A percentile compares a stretch with the other conserved stretches of the same genome.
Evolutionary conservation across 2,888 invertebrate species (phyloP).

Genomic region (Norana najaformis): DNA sequence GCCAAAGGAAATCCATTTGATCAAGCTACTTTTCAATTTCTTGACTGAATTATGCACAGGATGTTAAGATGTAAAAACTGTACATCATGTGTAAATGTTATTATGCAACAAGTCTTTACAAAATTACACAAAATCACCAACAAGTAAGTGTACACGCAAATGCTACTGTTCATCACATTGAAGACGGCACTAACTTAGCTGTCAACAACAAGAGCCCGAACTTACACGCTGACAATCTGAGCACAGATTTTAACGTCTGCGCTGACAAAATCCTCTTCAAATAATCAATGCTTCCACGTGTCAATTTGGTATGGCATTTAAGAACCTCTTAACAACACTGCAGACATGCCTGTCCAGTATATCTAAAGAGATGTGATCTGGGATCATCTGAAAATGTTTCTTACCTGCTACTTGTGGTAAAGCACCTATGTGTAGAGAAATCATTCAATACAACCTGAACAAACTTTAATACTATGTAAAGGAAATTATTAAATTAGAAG

Average conservation of each 20-base stretch:
- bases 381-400: not conserved
- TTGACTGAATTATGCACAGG: not conserved
- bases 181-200: not conserved
- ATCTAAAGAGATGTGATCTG: not conserved
- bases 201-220: not conserved
- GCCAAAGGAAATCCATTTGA: not conserved
- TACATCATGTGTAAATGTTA: not conserved
- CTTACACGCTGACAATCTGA: not conserved
- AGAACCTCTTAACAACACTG: not conserved
- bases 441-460: not conserved
- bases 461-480: not conserved
- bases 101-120: not conserved
- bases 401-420: not conserved
- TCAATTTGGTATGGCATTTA: not conserved
- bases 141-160: too few relatives aligned
- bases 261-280: not conserved
- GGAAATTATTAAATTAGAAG: not conserved
- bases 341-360: not conserved
- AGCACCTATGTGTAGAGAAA: not conserved
- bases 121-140: not conserved
- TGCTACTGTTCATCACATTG: not conserved
- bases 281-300: not conserved
- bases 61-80: slow-evolving; percentile 5
- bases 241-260: too few relatives aligned
- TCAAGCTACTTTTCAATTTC: not conserved